Evolutionary conservation across 64 coral and sea anemone species (phyloP), one percentile per base, ranked within the genome.

Genomic region (Cladopsammia gracilis): DNA sequence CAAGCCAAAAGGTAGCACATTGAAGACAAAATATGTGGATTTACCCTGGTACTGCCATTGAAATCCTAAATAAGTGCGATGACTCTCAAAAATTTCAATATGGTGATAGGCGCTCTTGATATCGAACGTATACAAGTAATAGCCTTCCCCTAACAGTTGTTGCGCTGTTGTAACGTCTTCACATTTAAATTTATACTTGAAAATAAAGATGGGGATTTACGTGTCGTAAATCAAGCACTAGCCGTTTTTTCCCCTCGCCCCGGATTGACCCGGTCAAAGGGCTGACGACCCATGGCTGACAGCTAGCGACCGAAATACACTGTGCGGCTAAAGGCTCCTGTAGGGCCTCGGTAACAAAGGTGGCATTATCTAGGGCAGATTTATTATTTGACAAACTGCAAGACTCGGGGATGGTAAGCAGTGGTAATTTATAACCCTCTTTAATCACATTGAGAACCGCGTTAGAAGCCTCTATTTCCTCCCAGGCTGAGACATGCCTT

Each of bases 41-140:
- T 56, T 56, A 12, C 5, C 5, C 53, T 56, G 53, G 12, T 10
- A 56, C 12, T 7, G 53, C 53, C 53, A 56, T 75, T 75, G 72
- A 26, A 75, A 24, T 1, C 22, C 73, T 46, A 76, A 26, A 6
- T 76, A 76, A 5, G 4, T 76, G 4, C 34, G 25, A 51, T 76
- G 34, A 16, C 51, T 51, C 20, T 45, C 20, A 51, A 76, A 4
- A 76, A 76, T 76, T 51, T 76, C 73, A 45, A 76, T 26, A 24
- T 89, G 71, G 58, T 89, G 87, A 73, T 89, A 89, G 13, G 71
- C 71, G 58, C 87, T 88, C 72, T 89, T 89, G 58, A 76, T 54
- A 47, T 89, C 87, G 58, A 80, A 80, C 6, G 77, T 56, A 80
- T 25, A 80, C 77, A 57, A 22, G 51, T 57, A 80, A 76, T 52